Evolutionary conservation across 2,113 vertebrate genomes (phyloP).

Genomic region (Cebus imitator): DNA sequence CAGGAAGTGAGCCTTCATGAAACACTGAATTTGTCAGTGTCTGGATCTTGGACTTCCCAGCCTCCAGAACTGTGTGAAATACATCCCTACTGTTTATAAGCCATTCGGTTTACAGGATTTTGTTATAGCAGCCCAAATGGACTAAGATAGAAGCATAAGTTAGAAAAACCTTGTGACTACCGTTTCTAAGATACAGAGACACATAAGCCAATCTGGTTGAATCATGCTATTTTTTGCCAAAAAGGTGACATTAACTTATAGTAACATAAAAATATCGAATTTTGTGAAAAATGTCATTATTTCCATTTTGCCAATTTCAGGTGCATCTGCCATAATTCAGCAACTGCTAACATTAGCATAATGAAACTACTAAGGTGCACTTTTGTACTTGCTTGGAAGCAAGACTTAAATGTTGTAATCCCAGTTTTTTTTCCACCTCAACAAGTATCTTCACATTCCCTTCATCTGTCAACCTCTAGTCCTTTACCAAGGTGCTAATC

Average conservation of each 20-base stretch:
- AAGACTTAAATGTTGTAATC: not conserved
- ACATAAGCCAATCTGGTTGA: not conserved
- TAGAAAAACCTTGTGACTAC: not conserved
- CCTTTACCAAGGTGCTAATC: not conserved
- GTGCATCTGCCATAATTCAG: not conserved
- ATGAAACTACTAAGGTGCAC: not conserved
- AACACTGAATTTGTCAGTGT: not conserved
- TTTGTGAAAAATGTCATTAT: not conserved
- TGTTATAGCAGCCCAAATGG: not conserved
- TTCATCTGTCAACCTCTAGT: not conserved
- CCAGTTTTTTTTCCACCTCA: not conserved
- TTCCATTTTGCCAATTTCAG: not conserved
- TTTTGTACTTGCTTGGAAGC: not conserved
- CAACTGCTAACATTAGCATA: not conserved
- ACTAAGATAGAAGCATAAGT: not conserved
- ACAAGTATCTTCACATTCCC: not conserved
- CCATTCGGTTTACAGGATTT: not conserved
- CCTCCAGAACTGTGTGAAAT: not conserved
- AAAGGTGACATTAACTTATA: not conserved
- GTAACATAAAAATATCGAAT: not conserved
- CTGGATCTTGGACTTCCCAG: not conserved
- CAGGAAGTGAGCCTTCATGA: not conserved
- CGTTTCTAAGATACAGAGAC: not conserved
- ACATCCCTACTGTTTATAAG: not conserved
- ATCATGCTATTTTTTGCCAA: not conserved